Base-by-base conservation (phyloP, 1,140 invertebrate species). In the Megalopta genalis region DNA sequence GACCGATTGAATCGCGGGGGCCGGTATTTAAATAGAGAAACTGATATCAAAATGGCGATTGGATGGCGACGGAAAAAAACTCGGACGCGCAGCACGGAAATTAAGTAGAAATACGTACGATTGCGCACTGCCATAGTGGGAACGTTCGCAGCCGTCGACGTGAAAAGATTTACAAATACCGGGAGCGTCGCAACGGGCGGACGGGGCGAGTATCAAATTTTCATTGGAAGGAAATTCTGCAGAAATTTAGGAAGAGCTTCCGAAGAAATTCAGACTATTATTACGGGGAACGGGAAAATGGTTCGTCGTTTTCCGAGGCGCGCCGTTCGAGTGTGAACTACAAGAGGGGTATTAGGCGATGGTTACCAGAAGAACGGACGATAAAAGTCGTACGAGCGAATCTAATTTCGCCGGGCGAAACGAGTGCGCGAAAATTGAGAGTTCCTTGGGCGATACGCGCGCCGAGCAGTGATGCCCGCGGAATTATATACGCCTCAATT, bases 371-470 rank as follows among this genome's bases (percentile, higher is more conserved):
- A 57, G 65, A 85, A 69, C 73, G 74, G 52, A 81, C 84, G 70
- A 85, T 85, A 85, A 85, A 85, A 84, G 79, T 85, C 79, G 69
- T 81, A 84, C 69, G 65, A 62, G 46, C 37, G 70, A 81, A 85
- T 69, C 79, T 85, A 85, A 85, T 85, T 85, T 70, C 66, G 46
- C 39, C 54, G 60, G 67, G 73, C 14, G 65, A 49, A 78, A 70
- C 75, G 69, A 64, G 76, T 54, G 67, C 39, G 70, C 60, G 74
- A 74, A 85, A 81, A 85, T 85, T 81, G 84, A 85, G 83, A 69
- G 69, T 37, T 77, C 60, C 69, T 74, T 64, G 14, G 42, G 25
- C 37, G 59, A 81, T 84, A 84, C 52, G 64, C 23, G n/a, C 23
- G 21, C 71, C 16, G 32, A 46, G 27, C n/a, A 14, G 8, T 1